These are phyloP conservation scores for Cyprinus carpio DNA, from an alignment of 2,113 vertebrate species.

Conservation along the genomic window DNA sequence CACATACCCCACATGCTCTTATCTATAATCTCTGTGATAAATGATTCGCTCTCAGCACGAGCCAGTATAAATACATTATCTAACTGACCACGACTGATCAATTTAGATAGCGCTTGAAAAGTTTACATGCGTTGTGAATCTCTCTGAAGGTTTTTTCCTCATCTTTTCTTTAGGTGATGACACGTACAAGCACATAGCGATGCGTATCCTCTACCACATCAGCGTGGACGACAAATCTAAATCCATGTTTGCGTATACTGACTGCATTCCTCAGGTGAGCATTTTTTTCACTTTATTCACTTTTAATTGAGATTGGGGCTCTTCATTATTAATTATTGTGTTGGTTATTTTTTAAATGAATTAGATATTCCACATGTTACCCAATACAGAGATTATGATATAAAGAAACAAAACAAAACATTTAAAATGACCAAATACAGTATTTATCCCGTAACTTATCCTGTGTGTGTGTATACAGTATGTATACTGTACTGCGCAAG, in stretches of 20 bases:
- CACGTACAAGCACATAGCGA: constrained; percentile 88
- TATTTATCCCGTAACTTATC: no score
- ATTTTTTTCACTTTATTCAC: not conserved
- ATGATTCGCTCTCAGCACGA: not conserved
- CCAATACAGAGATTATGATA: not conserved
- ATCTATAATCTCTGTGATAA: constrained; percentile 31
- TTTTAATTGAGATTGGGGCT: not conserved
- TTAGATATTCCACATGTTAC: not conserved
- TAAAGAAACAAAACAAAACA: not conserved
- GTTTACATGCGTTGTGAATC: not conserved
- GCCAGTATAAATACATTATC: constrained; percentile 31
- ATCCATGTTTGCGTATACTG: constrained; percentile 91
- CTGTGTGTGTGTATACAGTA: no score
- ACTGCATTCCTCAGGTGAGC: constrained; percentile 91
- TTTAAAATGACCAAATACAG: not conserved
- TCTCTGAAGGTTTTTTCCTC: not conserved
- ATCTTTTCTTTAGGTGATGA: constrained; percentile 80
- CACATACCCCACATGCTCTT: constrained; percentile 18
- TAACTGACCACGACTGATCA: constrained; percentile 39
- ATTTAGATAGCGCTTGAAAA: not conserved
- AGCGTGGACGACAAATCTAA: constrained; percentile 91
- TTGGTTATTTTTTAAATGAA: not conserved
- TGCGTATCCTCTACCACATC: constrained; percentile 95
- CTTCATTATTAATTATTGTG: not conserved
- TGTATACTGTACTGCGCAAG: not conserved